A percentile compares a stretch with the other conserved stretches of the same genome.
phyloP scores from a whole-genome alignment of 2,113 vertebrate species.

The Cyrtonyx montezumae region DNA sequence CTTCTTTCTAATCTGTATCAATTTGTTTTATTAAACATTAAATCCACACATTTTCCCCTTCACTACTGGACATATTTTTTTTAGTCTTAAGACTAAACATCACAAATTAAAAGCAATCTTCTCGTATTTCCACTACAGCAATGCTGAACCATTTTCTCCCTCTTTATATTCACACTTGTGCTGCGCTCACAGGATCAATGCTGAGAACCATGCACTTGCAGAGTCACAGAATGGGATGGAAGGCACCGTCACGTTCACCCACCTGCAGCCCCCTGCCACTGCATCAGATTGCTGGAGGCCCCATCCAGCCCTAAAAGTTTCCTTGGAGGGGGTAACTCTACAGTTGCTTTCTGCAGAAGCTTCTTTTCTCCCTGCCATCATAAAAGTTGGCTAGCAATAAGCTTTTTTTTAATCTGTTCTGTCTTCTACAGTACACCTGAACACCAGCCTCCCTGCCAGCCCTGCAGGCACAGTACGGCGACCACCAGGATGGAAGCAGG shows the following conservation, averaged over 20 bases:
- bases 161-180: not conserved
- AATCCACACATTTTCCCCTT: not conserved
- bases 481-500: rapidly evolving
- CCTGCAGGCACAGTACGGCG: rapidly evolving
- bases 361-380: not conserved
- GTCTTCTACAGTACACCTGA: not conserved
- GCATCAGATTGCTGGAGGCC: not conserved
- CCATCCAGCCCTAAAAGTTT: not conserved
- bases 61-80: no score
- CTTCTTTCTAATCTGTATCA: not conserved
- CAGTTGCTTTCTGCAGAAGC: not conserved
- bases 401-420: not conserved
- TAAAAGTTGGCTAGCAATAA: rapidly evolving
- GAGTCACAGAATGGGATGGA: not conserved
- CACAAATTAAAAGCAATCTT: not conserved
- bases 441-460: not conserved
- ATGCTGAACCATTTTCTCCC: not conserved
- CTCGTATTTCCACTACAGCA: no score
- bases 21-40: not conserved
- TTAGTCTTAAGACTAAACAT: not conserved
- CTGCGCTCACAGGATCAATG: not conserved
- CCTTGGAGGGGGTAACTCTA: not conserved
- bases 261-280: not conserved
- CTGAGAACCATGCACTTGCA: not conserved
- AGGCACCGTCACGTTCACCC: not conserved